phyloP scores from a whole-genome alignment of 2,888 invertebrate genomes.

The Pseudococcus viburni region DNA sequence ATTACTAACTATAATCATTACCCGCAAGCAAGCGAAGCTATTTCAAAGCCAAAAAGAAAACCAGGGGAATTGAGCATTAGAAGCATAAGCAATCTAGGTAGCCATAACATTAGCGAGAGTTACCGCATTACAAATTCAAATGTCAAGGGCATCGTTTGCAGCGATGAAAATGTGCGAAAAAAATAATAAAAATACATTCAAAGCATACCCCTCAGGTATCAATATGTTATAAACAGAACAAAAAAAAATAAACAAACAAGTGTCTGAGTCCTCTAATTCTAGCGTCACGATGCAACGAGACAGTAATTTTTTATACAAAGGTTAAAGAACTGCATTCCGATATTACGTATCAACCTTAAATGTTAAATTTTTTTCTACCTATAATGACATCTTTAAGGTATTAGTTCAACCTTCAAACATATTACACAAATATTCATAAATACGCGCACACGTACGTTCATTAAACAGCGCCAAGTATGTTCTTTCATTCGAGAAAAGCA shows the following conservation, averaged over 20 bases:
- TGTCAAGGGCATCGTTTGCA: background rate
- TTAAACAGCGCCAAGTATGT: background rate
- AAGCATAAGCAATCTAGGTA: background rate
- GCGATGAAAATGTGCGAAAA: constrained; percentile 24
- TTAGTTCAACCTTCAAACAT: background rate
- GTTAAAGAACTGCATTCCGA: constrained; percentile 25
- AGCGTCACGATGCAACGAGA: background rate
- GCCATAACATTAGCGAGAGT: constrained; percentile 15
- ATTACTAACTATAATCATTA: background rate
- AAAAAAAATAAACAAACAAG: background rate
- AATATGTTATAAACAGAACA: background rate
- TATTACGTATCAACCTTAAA: background rate
- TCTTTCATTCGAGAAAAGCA: constrained; percentile 8
- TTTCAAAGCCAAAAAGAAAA: background rate
- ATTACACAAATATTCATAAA: constrained; percentile 9
- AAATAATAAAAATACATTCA: background rate
- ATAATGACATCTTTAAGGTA: background rate
- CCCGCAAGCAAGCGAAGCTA: background rate
- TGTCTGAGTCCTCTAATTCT: background rate
- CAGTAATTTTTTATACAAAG: background rate
- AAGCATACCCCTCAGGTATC: background rate
- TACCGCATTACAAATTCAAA: background rate
- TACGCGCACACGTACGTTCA: constrained; percentile 1
- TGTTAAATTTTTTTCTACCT: background rate
- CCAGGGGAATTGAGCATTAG: background rate